Evolutionary conservation across 1,140 invertebrate genomes (phyloP).

Genomic region (Andricus grossulariae): DNA sequence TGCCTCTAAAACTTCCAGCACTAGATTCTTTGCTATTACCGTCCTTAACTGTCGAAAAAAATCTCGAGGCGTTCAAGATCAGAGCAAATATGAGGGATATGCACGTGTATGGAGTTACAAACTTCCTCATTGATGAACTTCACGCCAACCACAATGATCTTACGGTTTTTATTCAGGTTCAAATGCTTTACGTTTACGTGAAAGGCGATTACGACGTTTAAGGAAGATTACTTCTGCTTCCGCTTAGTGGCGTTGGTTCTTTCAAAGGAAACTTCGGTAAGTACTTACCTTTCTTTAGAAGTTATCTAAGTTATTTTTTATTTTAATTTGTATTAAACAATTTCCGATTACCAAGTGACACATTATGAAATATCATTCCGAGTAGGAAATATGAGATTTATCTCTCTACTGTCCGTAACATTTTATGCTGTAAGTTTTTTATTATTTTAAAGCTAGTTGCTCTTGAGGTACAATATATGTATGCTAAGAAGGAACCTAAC

Average conservation of each 20-base stretch:
- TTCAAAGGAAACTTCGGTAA: slow-evolving; percentile 84
- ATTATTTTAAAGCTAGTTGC: too few relatives aligned
- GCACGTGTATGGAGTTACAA: slow-evolving; percentile 78
- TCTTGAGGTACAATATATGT: too few relatives aligned
- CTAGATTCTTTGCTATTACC: slow-evolving; percentile 81
- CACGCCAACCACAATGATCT: slow-evolving; percentile 80
- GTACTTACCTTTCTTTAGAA: slow-evolving; percentile 57
- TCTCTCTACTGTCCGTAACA: too few relatives aligned
- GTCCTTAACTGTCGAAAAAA: slow-evolving; percentile 80
- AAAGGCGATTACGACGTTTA: slow-evolving; percentile 82
- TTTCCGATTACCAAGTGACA: too few relatives aligned
- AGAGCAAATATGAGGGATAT: slow-evolving; percentile 82
- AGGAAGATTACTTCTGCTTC: slow-evolving; percentile 80
- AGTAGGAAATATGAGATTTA: too few relatives aligned
- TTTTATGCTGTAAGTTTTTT: too few relatives aligned
- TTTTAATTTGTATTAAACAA: too few relatives aligned
- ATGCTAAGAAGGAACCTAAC: too few relatives aligned
- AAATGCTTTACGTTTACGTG: slow-evolving; percentile 78
- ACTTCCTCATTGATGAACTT: slow-evolving; percentile 80
- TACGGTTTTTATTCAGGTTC: slow-evolving; percentile 76
- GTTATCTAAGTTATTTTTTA: too few relatives aligned
- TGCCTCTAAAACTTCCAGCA: slow-evolving; percentile 79
- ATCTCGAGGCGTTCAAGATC: slow-evolving; percentile 80
- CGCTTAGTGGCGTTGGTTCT: slow-evolving; percentile 80
- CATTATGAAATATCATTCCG: too few relatives aligned